Conservation (phyloP, 2,888 invertebrate species). For the Girardia tigrina region DNA sequence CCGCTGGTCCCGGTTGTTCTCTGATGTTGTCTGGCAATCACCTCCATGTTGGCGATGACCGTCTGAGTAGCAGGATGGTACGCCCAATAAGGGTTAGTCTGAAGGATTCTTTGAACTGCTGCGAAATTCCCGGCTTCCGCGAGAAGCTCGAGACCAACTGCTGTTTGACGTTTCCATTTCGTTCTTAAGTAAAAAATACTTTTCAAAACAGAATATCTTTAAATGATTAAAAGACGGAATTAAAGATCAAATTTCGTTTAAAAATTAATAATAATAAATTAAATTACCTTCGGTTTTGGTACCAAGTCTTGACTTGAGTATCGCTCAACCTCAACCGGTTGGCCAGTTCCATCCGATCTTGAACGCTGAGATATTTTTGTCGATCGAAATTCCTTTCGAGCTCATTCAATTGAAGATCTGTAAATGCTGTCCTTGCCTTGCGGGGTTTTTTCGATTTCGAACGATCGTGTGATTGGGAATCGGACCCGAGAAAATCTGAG, state of each 20-base stretch:
- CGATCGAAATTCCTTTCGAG: conserved; percentile 78
- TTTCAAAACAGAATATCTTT: too few relatives aligned
- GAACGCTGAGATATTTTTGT: conserved; percentile 81
- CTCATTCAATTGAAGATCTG: conserved; percentile 78
- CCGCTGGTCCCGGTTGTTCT: not conserved
- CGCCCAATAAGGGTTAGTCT: conserved; percentile 51
- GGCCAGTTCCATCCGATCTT: conserved; percentile 78
- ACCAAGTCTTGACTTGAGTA: conserved; percentile 91
- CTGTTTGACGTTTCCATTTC: conserved; percentile 97
- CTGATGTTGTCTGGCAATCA: conserved; percentile 30
- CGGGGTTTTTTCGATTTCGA: conserved; percentile 41
- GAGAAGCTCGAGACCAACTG: conserved; percentile 83
- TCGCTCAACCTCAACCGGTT: conserved; percentile 74
- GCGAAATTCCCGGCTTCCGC: conserved; percentile 95
- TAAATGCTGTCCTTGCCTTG: conserved; percentile 63
- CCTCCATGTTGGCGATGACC: conserved; percentile 31
- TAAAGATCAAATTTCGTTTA: too few relatives aligned
- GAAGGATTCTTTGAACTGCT: conserved; percentile 75
- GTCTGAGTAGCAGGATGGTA: conserved; percentile 43
- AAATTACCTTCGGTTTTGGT: conserved; percentile 69
- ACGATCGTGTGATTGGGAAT: not conserved
- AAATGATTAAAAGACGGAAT: too few relatives aligned
- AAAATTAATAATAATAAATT: too few relatives aligned
- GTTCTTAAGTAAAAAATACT: too few relatives aligned
- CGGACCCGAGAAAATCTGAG: not conserved